Percentiles rank a stretch among this genome's conserved stretches.
phyloP scores from a whole-genome alignment of 2,888 invertebrate genomes.

The Dynastes grantii region DNA sequence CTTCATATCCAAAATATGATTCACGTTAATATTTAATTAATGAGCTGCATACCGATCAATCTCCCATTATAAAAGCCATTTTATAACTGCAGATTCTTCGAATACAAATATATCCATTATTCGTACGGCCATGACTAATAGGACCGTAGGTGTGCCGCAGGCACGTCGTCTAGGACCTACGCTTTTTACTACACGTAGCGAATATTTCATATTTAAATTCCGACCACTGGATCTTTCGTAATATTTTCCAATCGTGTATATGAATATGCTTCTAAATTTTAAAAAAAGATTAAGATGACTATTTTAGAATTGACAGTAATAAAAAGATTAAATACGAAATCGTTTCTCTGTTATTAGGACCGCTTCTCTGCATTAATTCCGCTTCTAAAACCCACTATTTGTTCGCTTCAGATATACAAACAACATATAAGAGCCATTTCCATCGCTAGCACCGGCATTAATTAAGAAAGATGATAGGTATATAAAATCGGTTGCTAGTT shows the following conservation, averaged over 20 bases:
- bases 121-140: conserved; percentile 3
- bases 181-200: neutral
- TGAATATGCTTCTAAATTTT: neutral
- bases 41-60: conserved; percentile 3
- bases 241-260: neutral
- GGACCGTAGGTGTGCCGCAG: conserved; percentile 12
- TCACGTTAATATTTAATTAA: conserved; percentile 4
- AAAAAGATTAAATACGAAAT: neutral
- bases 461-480: conserved; percentile 17
- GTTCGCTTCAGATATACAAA: no score
- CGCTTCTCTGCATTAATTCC: conserved; percentile 2
- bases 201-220: neutral
- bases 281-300: neutral
- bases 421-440: neutral
- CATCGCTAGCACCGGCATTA: neutral
- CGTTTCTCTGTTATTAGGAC: neutral
- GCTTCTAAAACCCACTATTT: neutral
- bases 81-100: conserved; percentile 13
- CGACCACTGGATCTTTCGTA: neutral
- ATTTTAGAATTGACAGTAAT: neutral
- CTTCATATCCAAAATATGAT: neutral
- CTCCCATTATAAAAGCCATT: neutral
- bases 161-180: conserved; percentile 13
- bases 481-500: conserved; percentile 19
- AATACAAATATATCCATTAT: conserved; percentile 13